These are phyloP conservation scores for Nycticebus coucang DNA, from an alignment of 2,113 vertebrate genomes.

Conservation along the genomic window DNA sequence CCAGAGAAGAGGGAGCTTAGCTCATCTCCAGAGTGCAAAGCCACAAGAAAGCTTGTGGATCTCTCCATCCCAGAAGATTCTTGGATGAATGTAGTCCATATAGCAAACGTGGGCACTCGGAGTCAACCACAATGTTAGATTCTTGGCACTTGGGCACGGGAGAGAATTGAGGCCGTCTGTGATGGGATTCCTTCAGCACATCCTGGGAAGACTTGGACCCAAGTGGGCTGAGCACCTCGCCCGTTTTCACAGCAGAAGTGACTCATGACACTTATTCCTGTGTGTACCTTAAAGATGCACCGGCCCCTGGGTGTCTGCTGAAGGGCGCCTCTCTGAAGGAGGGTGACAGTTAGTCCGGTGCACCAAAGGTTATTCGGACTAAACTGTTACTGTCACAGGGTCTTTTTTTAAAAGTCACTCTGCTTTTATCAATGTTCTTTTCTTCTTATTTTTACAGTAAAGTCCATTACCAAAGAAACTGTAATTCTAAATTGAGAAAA, in stretches of 20 bases:
- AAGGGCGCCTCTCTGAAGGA: rapidly evolving
- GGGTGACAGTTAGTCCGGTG: rapidly evolving
- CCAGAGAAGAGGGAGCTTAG: too few relatives aligned
- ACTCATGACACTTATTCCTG: rapidly evolving
- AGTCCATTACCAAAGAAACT: not conserved
- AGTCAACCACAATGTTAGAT: not conserved
- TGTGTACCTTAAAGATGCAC: not conserved
- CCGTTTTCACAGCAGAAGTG: not conserved
- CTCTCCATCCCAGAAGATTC: not conserved
- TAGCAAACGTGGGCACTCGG: rapidly evolving
- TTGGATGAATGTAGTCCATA: not conserved
- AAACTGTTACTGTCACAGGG: rapidly evolving
- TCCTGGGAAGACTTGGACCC: not conserved
- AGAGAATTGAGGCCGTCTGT: not conserved
- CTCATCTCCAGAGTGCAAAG: rapidly evolving
- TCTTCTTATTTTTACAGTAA: not conserved
- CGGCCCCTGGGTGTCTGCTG: not conserved
- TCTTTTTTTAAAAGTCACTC: not conserved
- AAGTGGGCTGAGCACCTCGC: not conserved
- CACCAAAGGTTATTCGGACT: rapidly evolving
- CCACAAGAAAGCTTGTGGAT: rapidly evolving
- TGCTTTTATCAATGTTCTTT: not conserved
- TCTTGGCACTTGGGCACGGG: not conserved
- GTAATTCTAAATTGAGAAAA: not conserved
- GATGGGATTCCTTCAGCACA: not conserved